Base-by-base conservation (phyloP, 2,888 invertebrate species). In the Temnothorax rugatulus region DNA sequence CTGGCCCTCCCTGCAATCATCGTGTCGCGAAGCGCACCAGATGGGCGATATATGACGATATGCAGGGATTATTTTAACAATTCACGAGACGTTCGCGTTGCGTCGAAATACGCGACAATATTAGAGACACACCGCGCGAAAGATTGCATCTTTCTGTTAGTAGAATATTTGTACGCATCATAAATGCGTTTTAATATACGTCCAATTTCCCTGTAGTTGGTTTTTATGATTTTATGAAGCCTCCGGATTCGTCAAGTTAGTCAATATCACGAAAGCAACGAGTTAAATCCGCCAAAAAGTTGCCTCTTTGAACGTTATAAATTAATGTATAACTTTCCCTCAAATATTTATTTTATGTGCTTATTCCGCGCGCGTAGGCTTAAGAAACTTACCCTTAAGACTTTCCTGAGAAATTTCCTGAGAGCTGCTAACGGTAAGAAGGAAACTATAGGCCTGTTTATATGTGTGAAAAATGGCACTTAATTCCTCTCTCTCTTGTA, bases 61-160 rank as follows among this genome's bases (percentile, higher is more conserved):
- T 1, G 41, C 4, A 25, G 5, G 13, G 68, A 44, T 54, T 47
- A 47, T 59, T 79, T 61, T 18, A 21, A 25, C 47, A 59, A 59
- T 71, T 77, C n/a, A 61, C 15, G 9, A 57, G 29, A 29, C 21
- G 7, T 47, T 50, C n/a, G n/a, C n/a, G n/a, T 47, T 50, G 18
- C 54, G 25, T 29, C 25, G 11, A 41, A 38, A 41, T 15, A 21
- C 52, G 64, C 11, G 11, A 50, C 21, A 18, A 63, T 50, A 21
- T 64, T 50, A 61, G 61, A 54, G 50, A 52, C 50, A 34, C 1
- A 29, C 29, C 29, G 29, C 29, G 29, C 29, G 11, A 38, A 71
- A 29, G 4, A 79, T 59, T 69, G 7, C 21, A 47, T 79, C 7
- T 59, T 79, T 50, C 4, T 59, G 69, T 79, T 34, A 38, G 4